Evolutionary conservation across 2,113 vertebrate genomes (phyloP), one percentile per base, ranked within the genome.

Genomic region (Rhinopomastus cyanomelas): DNA sequence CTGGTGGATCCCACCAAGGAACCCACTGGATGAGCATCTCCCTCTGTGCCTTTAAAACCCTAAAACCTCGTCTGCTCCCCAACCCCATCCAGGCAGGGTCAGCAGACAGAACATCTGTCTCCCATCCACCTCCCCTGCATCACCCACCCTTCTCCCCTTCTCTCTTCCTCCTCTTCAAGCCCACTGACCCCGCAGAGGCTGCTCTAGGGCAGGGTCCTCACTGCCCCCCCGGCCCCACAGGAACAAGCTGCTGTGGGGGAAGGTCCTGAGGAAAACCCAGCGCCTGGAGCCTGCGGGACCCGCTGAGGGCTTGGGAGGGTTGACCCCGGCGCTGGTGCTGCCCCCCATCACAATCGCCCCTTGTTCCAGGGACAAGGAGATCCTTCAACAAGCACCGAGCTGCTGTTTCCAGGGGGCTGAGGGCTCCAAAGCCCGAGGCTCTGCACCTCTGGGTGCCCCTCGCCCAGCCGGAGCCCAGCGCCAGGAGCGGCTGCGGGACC

Each of bases 31-130:
- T n/a, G n/a, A n/a, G n/a, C n/a, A n/a, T n/a, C n/a, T n/a, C n/a
- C n/a, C n/a, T n/a, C n/a, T n/a, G n/a, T n/a, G n/a, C n/a, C n/a
- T n/a, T n/a, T n/a, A n/a, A n/a, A n/a, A n/a, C n/a, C n/a, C n/a
- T n/a, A n/a, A n/a, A n/a, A n/a, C n/a, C n/a, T n/a, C n/a, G n/a
- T n/a, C n/a, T n/a, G n/a, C n/a, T n/a, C n/a, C n/a, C n/a, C n/a
- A n/a, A n/a, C n/a, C n/a, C n/a, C n/a, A n/a, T n/a, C n/a, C n/a
- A n/a, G n/a, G n/a, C n/a, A n/a, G n/a, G n/a, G n/a, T n/a, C n/a
- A n/a, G n/a, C n/a, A n/a, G 82, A 78, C 66, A 64, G 82, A 83
- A 80, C 87, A 84, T 82, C 87, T 86, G 85, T 30, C 82, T 68
- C 72, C 36, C 85, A 86, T 89, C 82, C 93, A 76, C 16, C 42